Conservation (phyloP, 1,140 invertebrate genomes). For the Zaprionus vittiger region DNA sequence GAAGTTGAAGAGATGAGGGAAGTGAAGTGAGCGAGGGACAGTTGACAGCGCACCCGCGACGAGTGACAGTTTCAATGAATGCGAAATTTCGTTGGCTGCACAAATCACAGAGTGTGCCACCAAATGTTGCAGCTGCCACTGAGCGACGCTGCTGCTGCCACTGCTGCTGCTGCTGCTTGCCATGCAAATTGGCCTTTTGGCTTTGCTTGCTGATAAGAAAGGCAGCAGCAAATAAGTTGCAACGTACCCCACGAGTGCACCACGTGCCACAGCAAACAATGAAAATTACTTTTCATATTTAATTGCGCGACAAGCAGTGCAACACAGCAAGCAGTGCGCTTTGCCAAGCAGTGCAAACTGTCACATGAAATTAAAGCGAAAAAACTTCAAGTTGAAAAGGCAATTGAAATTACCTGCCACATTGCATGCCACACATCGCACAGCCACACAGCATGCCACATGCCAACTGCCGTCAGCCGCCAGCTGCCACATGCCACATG, state of each 20-base stretch:
- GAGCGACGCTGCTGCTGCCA: not conserved
- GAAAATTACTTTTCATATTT: slow-evolving; percentile 79
- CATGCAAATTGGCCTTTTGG: slow-evolving; percentile 52
- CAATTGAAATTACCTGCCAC: slow-evolving; percentile 68
- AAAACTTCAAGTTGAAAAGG: slow-evolving; percentile 51
- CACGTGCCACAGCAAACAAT: slow-evolving; percentile 47
- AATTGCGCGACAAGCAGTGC: slow-evolving; percentile 54
- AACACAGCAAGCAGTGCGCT: slow-evolving; percentile 23
- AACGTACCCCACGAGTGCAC: slow-evolving; percentile 29
- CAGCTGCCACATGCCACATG: no score
- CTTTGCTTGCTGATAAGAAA: slow-evolving; percentile 51
- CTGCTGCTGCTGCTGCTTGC: slow-evolving; percentile 9
- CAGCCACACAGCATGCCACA: not conserved
- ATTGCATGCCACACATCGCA: slow-evolving; percentile 31
- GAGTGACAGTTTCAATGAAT: slow-evolving; percentile 67
- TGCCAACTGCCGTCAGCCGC: not conserved
- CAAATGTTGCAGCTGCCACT: slow-evolving; percentile 25
- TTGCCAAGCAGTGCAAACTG: slow-evolving; percentile 62
- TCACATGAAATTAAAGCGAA: slow-evolving; percentile 63
- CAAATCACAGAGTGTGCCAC: slow-evolving; percentile 39
- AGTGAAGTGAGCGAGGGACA: not conserved
- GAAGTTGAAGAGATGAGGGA: not conserved
- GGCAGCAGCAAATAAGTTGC: slow-evolving; percentile 15
- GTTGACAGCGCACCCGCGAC: slow-evolving; percentile 28
- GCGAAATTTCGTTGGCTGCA: slow-evolving; percentile 46